These are phyloP conservation scores for Tetragnatha versicolor DNA, from an alignment of 1,140 invertebrate species.

Conservation along the genomic window DNA sequence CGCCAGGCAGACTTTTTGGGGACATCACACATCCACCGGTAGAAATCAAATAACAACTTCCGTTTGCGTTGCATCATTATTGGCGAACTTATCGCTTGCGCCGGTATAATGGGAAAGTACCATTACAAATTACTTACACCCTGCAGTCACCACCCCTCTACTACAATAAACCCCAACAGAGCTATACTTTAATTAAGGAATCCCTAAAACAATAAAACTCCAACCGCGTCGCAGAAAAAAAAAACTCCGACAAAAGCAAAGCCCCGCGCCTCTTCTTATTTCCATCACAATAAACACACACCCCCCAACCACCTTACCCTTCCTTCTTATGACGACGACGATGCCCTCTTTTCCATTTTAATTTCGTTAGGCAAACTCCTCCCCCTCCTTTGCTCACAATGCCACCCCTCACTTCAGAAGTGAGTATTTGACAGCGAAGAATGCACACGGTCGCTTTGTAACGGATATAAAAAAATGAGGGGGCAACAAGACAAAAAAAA, in stretches of 20 bases:
- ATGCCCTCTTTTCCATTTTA: constrained; percentile 17
- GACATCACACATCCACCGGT: no score
- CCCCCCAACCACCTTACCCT: no score
- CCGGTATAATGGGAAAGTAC: no score
- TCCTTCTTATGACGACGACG: no score
- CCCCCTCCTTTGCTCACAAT: neutral
- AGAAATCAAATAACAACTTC: no score
- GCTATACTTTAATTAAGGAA: constrained; percentile 45
- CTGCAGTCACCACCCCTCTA: no score
- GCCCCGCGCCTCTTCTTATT: constrained; percentile 8
- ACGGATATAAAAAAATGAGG: neutral
- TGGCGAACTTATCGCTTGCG: no score
- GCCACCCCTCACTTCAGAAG: neutral
- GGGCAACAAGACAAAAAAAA: no score
- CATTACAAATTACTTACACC: no score
- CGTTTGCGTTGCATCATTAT: no score
- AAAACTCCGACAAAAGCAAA: neutral
- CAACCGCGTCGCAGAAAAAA: neutral
- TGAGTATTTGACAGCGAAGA: neutral
- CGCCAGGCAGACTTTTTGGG: no score
- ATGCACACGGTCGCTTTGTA: neutral
- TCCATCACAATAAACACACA: constrained; percentile 37
- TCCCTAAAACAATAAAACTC: no score
- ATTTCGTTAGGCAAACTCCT: constrained; percentile 13
- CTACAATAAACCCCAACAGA: neutral